Evolutionary conservation across 2,888 invertebrate species (phyloP).

Genomic region (Creontiades dilutus): DNA sequence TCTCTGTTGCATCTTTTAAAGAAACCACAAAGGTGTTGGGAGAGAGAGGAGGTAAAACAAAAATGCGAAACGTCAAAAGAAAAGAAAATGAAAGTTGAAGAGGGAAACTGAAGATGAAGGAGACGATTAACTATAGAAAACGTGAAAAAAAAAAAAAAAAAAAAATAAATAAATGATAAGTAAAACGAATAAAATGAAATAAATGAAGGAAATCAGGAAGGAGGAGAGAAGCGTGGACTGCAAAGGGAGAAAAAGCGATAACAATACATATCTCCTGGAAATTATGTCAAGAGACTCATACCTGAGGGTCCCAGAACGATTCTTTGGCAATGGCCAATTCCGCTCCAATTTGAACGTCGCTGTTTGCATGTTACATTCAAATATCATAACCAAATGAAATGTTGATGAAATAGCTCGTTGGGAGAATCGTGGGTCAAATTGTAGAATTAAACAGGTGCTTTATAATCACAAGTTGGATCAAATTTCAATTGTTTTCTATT

Average conservation of each 20-base stretch:
- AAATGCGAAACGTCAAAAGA: slow-evolving; percentile 34
- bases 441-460: too few relatives aligned
- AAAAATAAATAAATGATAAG: neutral
- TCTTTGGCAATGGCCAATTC: too few relatives aligned
- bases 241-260: neutral
- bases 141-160: neutral
- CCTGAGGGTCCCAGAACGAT: too few relatives aligned
- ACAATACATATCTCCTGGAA: too few relatives aligned
- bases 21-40: slow-evolving; percentile 66
- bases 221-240: neutral
- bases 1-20: slow-evolving; percentile 70
- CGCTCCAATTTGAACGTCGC: too few relatives aligned
- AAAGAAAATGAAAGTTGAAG: slow-evolving; percentile 28
- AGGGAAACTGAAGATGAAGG: slow-evolving; percentile 10
- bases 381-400: too few relatives aligned
- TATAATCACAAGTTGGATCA: too few relatives aligned
- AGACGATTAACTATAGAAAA: neutral
- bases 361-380: too few relatives aligned
- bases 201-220: neutral
- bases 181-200: neutral
- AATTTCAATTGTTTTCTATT: too few relatives aligned
- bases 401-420: too few relatives aligned
- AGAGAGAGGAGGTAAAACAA: slow-evolving; percentile 62
- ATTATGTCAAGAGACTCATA: too few relatives aligned
- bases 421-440: too few relatives aligned